Conservation (phyloP, 2,113 vertebrate species). For the Gnathonemus longibarbis region DNA sequence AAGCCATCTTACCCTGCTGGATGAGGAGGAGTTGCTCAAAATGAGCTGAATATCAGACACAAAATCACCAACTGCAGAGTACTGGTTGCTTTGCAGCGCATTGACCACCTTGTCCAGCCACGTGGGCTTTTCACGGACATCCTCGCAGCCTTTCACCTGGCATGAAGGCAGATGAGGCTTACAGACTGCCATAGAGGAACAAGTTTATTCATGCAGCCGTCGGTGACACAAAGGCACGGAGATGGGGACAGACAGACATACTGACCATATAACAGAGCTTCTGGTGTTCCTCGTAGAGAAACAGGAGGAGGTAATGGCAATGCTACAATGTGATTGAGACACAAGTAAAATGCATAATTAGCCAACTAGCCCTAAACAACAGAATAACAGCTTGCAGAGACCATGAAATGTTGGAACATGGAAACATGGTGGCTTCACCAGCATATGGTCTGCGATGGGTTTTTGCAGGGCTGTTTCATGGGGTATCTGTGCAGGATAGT, state of each 20-base stretch:
- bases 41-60: slow-evolving; percentile 48
- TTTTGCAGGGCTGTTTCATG: slow-evolving; percentile 8
- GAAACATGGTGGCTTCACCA: slow-evolving; percentile 40
- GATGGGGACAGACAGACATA: neutral
- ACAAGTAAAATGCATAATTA: neutral
- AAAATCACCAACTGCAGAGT: slow-evolving; percentile 47
- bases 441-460: slow-evolving; percentile 26
- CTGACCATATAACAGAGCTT: slow-evolving; percentile 32
- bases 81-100: slow-evolving; percentile 36
- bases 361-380: neutral
- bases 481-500: neutral
- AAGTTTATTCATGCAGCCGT: neutral
- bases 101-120: slow-evolving; percentile 42
- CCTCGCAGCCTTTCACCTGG: slow-evolving; percentile 35
- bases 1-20: slow-evolving; percentile 44
- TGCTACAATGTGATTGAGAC: slow-evolving; percentile 37
- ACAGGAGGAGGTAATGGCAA: slow-evolving; percentile 56
- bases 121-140: slow-evolving; percentile 40
- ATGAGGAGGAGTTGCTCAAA: slow-evolving; percentile 47
- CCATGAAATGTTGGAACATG: neutral
- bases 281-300: slow-evolving; percentile 39
- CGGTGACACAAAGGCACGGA: neutral
- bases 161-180: neutral
- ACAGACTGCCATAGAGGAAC: neutral
- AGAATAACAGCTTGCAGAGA: neutral